Percentiles rank a stretch among this genome's conserved stretches.
Evolutionary conservation across 2,888 invertebrate genomes (phyloP).

Genomic region (Neoitamus cyanurus): DNA sequence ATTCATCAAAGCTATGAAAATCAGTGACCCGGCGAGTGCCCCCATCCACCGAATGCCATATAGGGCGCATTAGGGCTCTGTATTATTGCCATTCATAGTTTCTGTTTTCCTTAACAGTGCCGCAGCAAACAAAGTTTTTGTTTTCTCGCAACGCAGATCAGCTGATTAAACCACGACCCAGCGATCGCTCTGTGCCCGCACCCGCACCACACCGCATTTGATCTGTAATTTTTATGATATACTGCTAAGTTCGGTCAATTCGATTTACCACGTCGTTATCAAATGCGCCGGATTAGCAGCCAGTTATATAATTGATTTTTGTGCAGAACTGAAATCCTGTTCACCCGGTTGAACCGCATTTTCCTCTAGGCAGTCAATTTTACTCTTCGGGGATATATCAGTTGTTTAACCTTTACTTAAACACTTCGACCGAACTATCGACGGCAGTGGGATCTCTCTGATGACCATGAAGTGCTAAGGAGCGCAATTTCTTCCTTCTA

Average conservation of each 20-base stretch:
- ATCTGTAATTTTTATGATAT: not conserved
- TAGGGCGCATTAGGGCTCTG: not conserved
- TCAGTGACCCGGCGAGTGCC: not conserved
- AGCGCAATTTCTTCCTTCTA: not conserved
- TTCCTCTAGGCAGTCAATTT: not conserved
- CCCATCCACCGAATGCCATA: not conserved
- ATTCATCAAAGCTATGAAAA: slow-evolving; percentile 2
- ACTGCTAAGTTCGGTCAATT: slow-evolving; percentile 1
- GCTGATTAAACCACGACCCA: not conserved
- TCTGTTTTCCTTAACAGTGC: not conserved
- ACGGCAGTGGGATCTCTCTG: not conserved
- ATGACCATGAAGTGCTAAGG: not conserved
- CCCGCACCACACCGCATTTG: not conserved
- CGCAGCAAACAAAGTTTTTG: not conserved
- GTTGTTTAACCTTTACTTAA: not conserved
- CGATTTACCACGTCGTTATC: not conserved
- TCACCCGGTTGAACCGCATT: not conserved
- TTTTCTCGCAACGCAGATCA: not conserved
- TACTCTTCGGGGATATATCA: not conserved
- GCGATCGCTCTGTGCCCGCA: not conserved
- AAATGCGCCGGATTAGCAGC: not conserved
- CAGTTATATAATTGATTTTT: slow-evolving; percentile 32
- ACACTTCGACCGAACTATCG: not conserved
- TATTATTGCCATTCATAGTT: not conserved
- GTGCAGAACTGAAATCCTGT: not conserved